Evolutionary conservation across 2,797 vertebrate genomes (phyloP), one percentile per base, ranked within the genome.

Genomic region (Malurus leucopterus): DNA sequence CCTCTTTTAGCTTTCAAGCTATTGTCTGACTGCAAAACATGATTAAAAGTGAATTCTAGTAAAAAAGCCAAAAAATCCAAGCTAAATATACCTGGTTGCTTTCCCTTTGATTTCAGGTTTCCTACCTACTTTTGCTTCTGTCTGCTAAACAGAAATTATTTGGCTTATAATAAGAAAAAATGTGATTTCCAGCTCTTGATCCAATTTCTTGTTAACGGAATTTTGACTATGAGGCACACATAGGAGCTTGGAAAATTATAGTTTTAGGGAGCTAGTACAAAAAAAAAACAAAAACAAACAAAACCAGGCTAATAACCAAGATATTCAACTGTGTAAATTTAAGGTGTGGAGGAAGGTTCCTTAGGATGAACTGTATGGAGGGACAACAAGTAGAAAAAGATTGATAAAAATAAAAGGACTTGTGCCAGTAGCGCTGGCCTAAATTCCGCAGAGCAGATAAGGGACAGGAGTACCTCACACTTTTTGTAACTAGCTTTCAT

Each of bases 111-210:
- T 78, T 89, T 67, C 40, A 72, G 46, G 11, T 75, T 89, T 81
- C 27, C 6, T 79, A 51, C 18, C 14, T 62, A 46, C 23, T 47
- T 73, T 6, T 29, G 18, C 49, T 84, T 84, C 59, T 70, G 30
- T 76, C 74, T 71, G 23, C 50, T 72, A 72, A 87, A 77, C 8
- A 58, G 69, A 87, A 91, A 83, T 55, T 27, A 22, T 61, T 78
- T 34, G 17, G 5, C 72, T 77, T 88, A 13, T 54, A 84, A 88
- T 19, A 83, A 61, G 44, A 74, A 91, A 84, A 92, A 47, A 29
- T 50, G 61, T 88, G 71, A 92, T 92, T 95, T 93, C 36, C 53
- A 89, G 19, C 59, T 91, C n/a, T 89, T 62, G 64, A 77, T 91
- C 74, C 55, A 49, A 88, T 91, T 92, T 89, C 46, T 81, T 89